Evolutionary conservation across 1,140 invertebrate species (phyloP), one percentile per base, ranked within the genome.

Genomic region (Drosophila subpulchrella): DNA sequence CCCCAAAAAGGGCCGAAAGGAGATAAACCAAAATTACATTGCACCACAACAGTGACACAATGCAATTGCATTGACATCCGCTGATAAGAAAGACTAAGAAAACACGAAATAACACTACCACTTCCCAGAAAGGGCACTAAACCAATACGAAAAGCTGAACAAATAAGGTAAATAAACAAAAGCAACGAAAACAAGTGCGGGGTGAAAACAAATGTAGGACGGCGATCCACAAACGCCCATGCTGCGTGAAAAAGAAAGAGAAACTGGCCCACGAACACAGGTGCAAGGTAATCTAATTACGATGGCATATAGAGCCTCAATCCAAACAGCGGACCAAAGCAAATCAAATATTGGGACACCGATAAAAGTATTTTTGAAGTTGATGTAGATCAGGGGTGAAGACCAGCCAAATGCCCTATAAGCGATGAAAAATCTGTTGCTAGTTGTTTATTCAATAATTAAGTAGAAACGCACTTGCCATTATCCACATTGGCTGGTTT

Each of bases 201-300:
- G 34, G 73, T 59, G 39, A 70, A 56, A 48, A 27, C 20, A 24
- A 67, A 67, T 68, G 67, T 70, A 20, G 50, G 63, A 34, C 67
- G 44, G 38, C 44, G 48, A 82, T 73, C 72, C 39, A 66, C 55
- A 62, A 48, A 63, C 30, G 20, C 39, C 46, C 48, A 50, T 53
- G 73, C 36, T 15, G 34, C 20, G 15, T 27, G 32, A 48, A 46
- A 65, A 39, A 27, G 42, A 63, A 55, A 55, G 46, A 58, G 61
- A 84, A 85, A 81, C 65, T 85, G 74, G 24, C 38, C 24, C 34
- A 63, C 27, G 24, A 48, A 42, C 56, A 60, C 60, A 50, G 42
- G 36, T 24, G 15, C n/a, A 46, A 70, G 72, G 53, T 88, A 86
- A 88, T 86, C 83, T 88, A 88, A 86, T 86, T 86, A 86, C 79